Evolutionary conservation across 2,888 invertebrate species (phyloP).

Genomic region (Chymomyza fuscimana): DNA sequence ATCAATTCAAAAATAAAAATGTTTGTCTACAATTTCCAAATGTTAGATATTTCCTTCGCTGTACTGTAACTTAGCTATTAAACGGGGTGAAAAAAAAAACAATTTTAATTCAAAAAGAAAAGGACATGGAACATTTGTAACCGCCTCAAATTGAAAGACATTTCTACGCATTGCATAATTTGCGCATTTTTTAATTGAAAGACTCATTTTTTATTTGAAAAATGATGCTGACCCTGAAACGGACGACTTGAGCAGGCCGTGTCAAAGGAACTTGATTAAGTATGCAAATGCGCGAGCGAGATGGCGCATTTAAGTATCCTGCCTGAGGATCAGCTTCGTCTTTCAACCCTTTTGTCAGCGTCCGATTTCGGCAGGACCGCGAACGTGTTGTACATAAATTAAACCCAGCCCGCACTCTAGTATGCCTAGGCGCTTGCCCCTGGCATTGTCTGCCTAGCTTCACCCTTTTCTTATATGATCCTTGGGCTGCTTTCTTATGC

Average conservation of each 20-base stretch:
- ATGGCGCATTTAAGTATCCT: conserved; percentile 51
- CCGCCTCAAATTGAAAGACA: background rate
- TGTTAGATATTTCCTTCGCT: too few species aligned
- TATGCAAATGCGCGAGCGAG: conserved; percentile 66
- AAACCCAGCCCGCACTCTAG: conserved; percentile 48
- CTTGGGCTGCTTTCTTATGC: conserved; percentile 53
- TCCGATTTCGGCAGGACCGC: conserved; percentile 50
- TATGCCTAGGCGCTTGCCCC: conserved; percentile 29
- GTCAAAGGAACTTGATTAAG: conserved; percentile 55
- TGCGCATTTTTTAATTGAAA: conserved; percentile 62
- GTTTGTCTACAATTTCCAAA: too few species aligned
- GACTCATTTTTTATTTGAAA: conserved; percentile 55
- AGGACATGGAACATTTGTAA: background rate
- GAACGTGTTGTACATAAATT: conserved; percentile 75
- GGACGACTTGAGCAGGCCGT: conserved; percentile 18
- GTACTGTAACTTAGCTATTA: background rate
- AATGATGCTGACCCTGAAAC: conserved; percentile 64
- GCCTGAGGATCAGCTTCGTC: conserved; percentile 44
- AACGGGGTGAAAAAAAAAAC: background rate
- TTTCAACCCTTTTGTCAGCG: conserved; percentile 56
- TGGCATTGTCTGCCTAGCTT: conserved; percentile 8
- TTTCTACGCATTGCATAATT: conserved; percentile 45
- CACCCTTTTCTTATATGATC: conserved; percentile 53
- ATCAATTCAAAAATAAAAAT: too few species aligned
- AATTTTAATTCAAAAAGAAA: background rate